Base-by-base conservation (phyloP, 1,140 invertebrate species). In the Eupeodes corollae region DNA sequence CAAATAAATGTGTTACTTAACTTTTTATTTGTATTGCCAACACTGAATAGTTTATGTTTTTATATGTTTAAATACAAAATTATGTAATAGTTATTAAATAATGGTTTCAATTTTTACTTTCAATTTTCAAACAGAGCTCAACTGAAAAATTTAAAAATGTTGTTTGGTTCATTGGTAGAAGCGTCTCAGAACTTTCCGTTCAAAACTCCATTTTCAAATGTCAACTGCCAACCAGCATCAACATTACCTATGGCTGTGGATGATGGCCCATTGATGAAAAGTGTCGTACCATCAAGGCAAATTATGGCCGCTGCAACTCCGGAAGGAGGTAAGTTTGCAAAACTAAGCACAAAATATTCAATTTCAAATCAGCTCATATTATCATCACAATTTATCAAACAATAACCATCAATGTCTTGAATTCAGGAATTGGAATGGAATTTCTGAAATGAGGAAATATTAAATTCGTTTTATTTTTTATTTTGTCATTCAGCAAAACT, bases 131-230 rank as follows among this genome's bases (percentile, higher is more conserved):
- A n/a, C n/a, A n/a, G n/a, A n/a, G n/a, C 14, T 15, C 34, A 35
- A 35, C 15, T 10, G 6, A 13, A 44, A 44, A 33, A 33, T 6
- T 32, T 33, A 6, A 42, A 18, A 21, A 50, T 45, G 44, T 42
- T 84, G 80, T 84, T 82, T 70, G 76, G 78, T 53, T 83, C 81
- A 50, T 62, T 88, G 52, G 56, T 83, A 55, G 84, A 88, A 61
- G 71, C 78, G 56, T 78, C 79, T 42, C 84, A 84, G 71, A 82
- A 76, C 69, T 86, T 79, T 58, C 79, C 81, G 18, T 88, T 89
- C 72, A 74, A 74, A 50, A 75, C 75, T 47, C 81, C 84, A 15
- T 75, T 87, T 55, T 70, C 74, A 45, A 72, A 71, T 21, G 79
- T 72, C 30, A 73, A 75, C 50, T 82, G 80, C 68, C 75, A 82